Evolutionary conservation across 2,797 vertebrate genomes (phyloP), one percentile per base, ranked within the genome.

Genomic region (Pipistrellus pygmaeus): DNA sequence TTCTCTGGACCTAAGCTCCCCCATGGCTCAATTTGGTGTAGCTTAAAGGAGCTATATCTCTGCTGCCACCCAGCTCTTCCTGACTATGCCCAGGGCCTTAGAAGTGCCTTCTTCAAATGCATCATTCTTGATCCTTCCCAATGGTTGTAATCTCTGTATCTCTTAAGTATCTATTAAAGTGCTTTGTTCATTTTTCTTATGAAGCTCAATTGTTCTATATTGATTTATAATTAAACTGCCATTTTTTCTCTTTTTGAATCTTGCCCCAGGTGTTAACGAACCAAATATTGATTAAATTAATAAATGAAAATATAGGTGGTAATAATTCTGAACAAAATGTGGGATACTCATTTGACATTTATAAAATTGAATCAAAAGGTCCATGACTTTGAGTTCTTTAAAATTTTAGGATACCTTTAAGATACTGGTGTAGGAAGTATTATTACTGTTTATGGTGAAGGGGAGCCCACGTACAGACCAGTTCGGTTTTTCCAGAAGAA

Each of bases 211-310:
- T 30, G 8, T 57, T 78, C 27, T n/a, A 4, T 78, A 44, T 78
- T 78, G 48, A 38, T 77, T 92, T 86, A 72, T 72, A 66, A 18
- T 76, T 68, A 73, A 73, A 32, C 35, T 32, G 8, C 30, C 18
- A 20, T 18, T 88, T 91, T 78, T 32, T 17, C 0, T 30, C 12
- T 32, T 73, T 75, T 71, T 84, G n/a, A 62, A 82, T 21, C 46
- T 32, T 41, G 38, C 1, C 17, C 8, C 14, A 85, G 60, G 81
- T 76, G 11, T 81, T 64, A 72, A 60, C 71, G 21, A 77, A 69
- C 30, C 32, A 94, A 71, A 66, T 89, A 53, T 60, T 73, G 25
- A 85, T 64, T 66, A 62, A 76, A 92, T 15, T 92, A 44, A 53
- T 87, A 69, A 51, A 46, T 75, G 14, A 87, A 35, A 51, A 57